These are phyloP conservation scores for Mustela lutreola DNA, from an alignment of 2,113 vertebrate species.

Conservation along the genomic window DNA sequence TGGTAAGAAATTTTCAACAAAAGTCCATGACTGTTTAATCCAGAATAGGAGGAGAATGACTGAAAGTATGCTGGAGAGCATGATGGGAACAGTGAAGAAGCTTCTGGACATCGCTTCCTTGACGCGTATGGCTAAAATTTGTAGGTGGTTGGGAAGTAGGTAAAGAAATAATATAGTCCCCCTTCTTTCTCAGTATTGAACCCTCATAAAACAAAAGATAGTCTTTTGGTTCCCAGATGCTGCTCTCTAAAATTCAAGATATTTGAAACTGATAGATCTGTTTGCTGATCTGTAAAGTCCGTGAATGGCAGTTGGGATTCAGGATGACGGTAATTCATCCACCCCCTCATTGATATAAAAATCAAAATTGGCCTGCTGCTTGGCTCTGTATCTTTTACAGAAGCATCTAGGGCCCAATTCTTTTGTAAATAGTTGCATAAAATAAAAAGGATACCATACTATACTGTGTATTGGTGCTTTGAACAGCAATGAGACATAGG, in stretches of 20 bases:
- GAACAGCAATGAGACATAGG: neutral
- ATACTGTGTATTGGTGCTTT: neutral
- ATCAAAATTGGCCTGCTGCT: neutral
- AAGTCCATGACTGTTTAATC: slow-evolving; percentile 47
- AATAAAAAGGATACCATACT: neutral
- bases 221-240: neutral
- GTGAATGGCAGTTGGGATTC: slow-evolving; percentile 9
- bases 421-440: slow-evolving; percentile 18
- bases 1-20: slow-evolving; percentile 56
- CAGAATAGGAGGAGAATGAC: neutral
- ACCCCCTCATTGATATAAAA: slow-evolving; percentile 20
- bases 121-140: neutral
- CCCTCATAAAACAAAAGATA: neutral
- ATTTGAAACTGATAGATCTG: slow-evolving; percentile 38
- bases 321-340: neutral
- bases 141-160: neutral
- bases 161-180: neutral
- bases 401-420: neutral
- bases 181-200: slow-evolving; percentile 25
- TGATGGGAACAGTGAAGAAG: neutral
- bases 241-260: neutral
- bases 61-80: neutral
- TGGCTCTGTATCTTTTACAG: neutral
- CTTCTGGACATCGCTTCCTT: neutral
- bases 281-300: neutral